Percentiles rank a stretch among this genome's conserved stretches.
These are phyloP conservation scores for Masticophis lateralis DNA, from an alignment of 2,797 vertebrate genomes.

Conservation along the genomic window DNA sequence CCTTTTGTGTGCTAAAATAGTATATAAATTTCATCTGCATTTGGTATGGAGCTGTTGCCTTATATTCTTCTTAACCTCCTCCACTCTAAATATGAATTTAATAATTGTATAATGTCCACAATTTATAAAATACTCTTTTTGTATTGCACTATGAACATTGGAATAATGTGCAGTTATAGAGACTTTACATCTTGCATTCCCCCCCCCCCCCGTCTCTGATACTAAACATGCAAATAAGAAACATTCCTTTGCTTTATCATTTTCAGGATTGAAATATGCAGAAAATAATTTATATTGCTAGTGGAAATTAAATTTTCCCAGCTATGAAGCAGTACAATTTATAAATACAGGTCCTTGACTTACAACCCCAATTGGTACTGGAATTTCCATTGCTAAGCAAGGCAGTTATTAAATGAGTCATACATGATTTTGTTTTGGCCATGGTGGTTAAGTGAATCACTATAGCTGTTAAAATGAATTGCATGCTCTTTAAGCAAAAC, in stretches of 20 bases:
- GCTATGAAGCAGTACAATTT: not conserved
- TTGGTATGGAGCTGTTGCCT: not conserved
- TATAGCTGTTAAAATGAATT: not conserved
- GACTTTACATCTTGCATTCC: constrained; percentile 16
- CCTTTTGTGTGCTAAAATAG: not conserved
- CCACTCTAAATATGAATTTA: not conserved
- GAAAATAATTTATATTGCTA: not conserved
- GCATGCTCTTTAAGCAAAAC: not conserved
- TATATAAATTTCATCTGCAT: not conserved
- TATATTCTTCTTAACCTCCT: not conserved
- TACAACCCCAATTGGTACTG: not conserved
- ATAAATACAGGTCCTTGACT: not conserved
- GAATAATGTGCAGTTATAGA: not conserved
- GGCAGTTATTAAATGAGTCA: not conserved
- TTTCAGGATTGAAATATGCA: not conserved
- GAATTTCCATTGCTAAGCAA: not conserved
- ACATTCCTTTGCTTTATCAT: constrained; percentile 25
- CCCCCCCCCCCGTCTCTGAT: not conserved
- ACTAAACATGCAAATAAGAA: constrained; percentile 40
- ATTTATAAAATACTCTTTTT: not conserved
- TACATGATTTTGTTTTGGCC: not conserved
- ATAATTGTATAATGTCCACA: not conserved
- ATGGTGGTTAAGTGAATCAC: not conserved
- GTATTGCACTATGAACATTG: constrained; percentile 14
- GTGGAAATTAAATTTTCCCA: not conserved